Base-by-base conservation (phyloP, 2,797 vertebrate genomes). In the Acanthis flammea region DNA sequence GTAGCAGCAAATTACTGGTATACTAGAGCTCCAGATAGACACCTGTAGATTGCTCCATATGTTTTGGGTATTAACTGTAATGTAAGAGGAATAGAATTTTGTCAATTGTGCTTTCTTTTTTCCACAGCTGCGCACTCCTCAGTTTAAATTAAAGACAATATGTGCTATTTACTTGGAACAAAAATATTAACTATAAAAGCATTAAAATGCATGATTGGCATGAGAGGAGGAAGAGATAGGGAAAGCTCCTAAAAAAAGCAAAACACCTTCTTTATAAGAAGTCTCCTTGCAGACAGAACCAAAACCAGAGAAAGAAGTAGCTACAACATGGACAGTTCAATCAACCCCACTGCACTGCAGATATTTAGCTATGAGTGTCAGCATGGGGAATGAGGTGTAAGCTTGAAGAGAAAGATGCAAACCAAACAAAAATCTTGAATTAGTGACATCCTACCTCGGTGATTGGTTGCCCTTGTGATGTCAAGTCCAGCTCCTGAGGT, bases 401-500 rank as follows among this genome's bases (percentile, higher is more conserved):
- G 6, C 25, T 25, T 48, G n/a, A 37, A 73, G 15, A 18, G 61
- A 58, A 47, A 73, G 53, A 25, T 14, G 14, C 22, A 37, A 50
- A 48, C 3, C 4, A n/a, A 88, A 71, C 23, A 7, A 78, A 94
- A 68, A 42, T 30, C 27, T 71, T 58, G 7, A 90, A 62, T 73
- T 58, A 81, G 60, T 30, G 27, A 87, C 67, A 81, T 71, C 48
- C 79, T 98, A 98, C 98, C 98, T 99, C 98, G 33, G 98, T 98
- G 95, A 98, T 51, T 17, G 98, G 97, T 54, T 98, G 98, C 10
- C 97, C 98, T 96, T 97, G 98, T 55, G 96, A 97, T 30, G 94
- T 97, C 86, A 98, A 94, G 70, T 99, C 99, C 27, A 98, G 91
- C 7, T 99, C 98, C 54, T 97, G 98, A 75, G 98, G 98, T 89